These are phyloP conservation scores for Limnephilus auricula DNA, from an alignment of 2,888 invertebrate species.

Conservation along the genomic window DNA sequence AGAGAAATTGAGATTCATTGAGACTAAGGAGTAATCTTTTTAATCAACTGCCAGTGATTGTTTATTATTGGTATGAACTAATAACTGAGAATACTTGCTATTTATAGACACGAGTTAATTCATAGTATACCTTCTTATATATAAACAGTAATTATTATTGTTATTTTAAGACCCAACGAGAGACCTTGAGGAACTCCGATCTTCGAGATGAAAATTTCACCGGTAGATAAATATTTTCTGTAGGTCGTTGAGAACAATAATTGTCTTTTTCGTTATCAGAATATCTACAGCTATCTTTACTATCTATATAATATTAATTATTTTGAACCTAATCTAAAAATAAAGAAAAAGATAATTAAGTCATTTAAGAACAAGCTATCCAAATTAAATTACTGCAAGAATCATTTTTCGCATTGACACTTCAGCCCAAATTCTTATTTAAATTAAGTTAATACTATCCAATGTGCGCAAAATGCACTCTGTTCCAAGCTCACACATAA, in stretches of 20 bases:
- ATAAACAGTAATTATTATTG: neutral
- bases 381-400: neutral
- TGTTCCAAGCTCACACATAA: too few relatives aligned
- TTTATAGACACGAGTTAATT: neutral
- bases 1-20: neutral
- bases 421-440: too few relatives aligned
- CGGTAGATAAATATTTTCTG: neutral
- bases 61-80: neutral
- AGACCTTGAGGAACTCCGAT: neutral
- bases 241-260: neutral
- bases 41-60: neutral
- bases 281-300: too few relatives aligned
- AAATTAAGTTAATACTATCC: too few relatives aligned
- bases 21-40: neutral
- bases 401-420: too few relatives aligned
- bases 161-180: neutral
- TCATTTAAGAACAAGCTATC: neutral
- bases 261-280: neutral
- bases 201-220: neutral
- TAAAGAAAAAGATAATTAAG: neutral
- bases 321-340: neutral
- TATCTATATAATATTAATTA: too few relatives aligned
- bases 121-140: neutral
- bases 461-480: too few relatives aligned
- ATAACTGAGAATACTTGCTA: neutral